A percentile compares a stretch with the other conserved stretches of the same genome.
Evolutionary conservation across 1,140 invertebrate species (phyloP).

Genomic region (Pseudomyrmex concolor): DNA sequence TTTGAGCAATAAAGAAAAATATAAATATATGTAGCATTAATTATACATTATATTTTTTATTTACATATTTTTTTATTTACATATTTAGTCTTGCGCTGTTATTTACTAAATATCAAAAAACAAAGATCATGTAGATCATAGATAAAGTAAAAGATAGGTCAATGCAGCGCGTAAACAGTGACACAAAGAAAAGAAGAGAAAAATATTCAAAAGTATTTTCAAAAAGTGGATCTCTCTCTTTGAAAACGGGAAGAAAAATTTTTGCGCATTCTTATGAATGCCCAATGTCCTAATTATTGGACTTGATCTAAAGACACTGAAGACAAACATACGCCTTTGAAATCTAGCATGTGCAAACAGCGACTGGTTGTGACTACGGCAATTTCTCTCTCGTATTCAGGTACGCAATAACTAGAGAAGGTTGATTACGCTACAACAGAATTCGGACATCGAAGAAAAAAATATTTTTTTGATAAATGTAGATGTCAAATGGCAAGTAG

Average conservation of each 20-base stretch:
- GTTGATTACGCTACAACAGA: background rate
- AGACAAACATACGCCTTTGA: too few species aligned
- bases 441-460: slow-evolving; percentile 13
- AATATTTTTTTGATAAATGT: slow-evolving; percentile 39
- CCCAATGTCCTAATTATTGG: background rate
- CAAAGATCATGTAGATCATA: background rate
- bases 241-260: too few species aligned
- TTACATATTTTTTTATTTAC: background rate
- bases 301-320: too few species aligned
- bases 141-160: background rate
- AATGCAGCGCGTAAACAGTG: slow-evolving; percentile 46
- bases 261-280: too few species aligned
- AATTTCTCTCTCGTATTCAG: too few species aligned
- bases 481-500: slow-evolving; percentile 23
- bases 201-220: background rate
- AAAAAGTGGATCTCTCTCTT: background rate
- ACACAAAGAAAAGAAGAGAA: background rate
- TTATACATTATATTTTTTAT: background rate
- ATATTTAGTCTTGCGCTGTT: background rate
- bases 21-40: background rate
- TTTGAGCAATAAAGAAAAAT: background rate
- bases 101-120: background rate
- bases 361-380: too few species aligned
- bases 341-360: too few species aligned
- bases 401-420: slow-evolving; percentile 11